Evolutionary conservation across 2,888 invertebrate species (phyloP).

Genomic region (Fragum fragum): DNA sequence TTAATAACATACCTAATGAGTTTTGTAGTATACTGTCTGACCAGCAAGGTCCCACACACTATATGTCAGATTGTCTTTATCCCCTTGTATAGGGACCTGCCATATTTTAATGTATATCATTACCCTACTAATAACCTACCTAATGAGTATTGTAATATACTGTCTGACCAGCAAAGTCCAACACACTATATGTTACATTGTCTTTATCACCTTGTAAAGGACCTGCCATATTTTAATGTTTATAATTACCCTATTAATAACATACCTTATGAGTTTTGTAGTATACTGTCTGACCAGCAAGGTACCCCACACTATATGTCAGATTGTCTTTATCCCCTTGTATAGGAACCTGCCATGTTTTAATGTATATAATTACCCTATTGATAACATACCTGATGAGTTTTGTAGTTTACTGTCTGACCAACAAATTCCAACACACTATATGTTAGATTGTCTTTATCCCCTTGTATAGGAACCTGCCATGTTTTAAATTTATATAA

Average conservation of each 20-base stretch:
- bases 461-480: conserved; percentile 71
- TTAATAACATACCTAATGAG: conserved; percentile 78
- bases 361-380: conserved; percentile 86
- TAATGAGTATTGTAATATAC: conserved; percentile 87
- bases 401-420: conserved; percentile 86
- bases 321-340: conserved; percentile 60
- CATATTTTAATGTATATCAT: neutral
- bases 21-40: conserved; percentile 86
- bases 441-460: conserved; percentile 69
- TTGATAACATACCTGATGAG: conserved; percentile 85
- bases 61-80: conserved; percentile 23
- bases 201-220: conserved; percentile 69
- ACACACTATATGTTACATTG: conserved; percentile 79
- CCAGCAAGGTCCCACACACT: conserved; percentile 86
- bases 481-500: conserved; percentile 86
- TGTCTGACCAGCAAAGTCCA: conserved; percentile 87
- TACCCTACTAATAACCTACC: conserved; percentile 48
- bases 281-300: conserved; percentile 86
- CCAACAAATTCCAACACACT: conserved; percentile 86
- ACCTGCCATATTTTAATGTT: neutral
- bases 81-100: neutral
- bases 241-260: too few relatives aligned
- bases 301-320: conserved; percentile 84
- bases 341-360: conserved; percentile 79
- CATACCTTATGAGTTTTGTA: conserved; percentile 86